phyloP scores from a whole-genome alignment of 1,140 invertebrate genomes.

The Triops cancriformis region DNA sequence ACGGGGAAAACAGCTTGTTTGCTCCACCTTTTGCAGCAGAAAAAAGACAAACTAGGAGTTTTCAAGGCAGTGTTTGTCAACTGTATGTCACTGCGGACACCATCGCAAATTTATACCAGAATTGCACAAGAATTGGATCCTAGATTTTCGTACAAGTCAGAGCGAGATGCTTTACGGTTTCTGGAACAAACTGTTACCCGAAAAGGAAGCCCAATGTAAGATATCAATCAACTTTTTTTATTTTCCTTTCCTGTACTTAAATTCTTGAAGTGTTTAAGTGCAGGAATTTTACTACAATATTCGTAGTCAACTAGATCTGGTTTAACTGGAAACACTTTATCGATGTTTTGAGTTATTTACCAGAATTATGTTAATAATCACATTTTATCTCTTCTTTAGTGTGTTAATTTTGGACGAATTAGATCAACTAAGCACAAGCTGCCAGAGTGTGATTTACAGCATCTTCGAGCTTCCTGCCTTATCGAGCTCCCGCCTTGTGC shows the following conservation, averaged over 20 bases:
- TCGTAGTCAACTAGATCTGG: too few relatives aligned
- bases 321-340: too few relatives aligned
- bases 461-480: constrained; percentile 87
- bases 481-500: constrained; percentile 57
- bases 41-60: constrained; percentile 28
- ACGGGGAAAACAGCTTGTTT: constrained; percentile 91
- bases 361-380: constrained; percentile 11
- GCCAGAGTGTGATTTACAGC: constrained; percentile 80
- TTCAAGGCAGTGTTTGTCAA: constrained; percentile 36
- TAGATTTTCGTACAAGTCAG: constrained; percentile 29
- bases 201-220: constrained; percentile 58
- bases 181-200: constrained; percentile 45
- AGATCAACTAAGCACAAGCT: constrained; percentile 76
- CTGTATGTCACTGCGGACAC: constrained; percentile 36
- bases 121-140: constrained; percentile 32
- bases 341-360: too few relatives aligned
- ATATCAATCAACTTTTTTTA: constrained; percentile 29
- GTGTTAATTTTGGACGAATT: constrained; percentile 92
- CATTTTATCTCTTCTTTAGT: constrained; percentile 44
- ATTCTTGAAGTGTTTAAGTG: too few relatives aligned
- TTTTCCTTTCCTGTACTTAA: too few relatives aligned
- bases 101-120: constrained; percentile 34
- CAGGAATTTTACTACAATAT: too few relatives aligned
- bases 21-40: constrained; percentile 55
- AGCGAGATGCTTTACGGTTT: constrained; percentile 51